A percentile compares a stretch with the other conserved stretches of the same genome.
Evolutionary conservation across 1,140 invertebrate genomes (phyloP).

Genomic region (Orussus abietinus): DNA sequence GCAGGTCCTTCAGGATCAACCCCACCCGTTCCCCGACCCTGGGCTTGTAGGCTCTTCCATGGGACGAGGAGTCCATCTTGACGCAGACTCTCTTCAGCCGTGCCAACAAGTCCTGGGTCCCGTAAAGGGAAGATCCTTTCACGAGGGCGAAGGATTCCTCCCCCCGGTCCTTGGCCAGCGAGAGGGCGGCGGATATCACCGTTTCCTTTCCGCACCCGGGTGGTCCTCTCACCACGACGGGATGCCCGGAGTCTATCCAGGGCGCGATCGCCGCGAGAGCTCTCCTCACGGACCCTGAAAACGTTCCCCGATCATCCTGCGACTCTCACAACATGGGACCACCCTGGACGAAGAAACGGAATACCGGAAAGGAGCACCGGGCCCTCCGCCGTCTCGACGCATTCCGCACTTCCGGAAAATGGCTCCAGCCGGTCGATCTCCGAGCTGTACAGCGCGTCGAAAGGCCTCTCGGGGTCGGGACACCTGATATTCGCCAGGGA

Average conservation of each 20-base stretch:
- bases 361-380: constrained; percentile 37
- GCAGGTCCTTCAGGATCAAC: constrained; percentile 42
- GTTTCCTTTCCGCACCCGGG: constrained; percentile 43
- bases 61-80: constrained; percentile 41
- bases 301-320: not conserved
- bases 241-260: constrained; percentile 38
- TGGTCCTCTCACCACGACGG: constrained; percentile 40
- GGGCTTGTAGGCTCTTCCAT: constrained; percentile 41
- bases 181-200: constrained; percentile 35
- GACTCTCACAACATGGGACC: not conserved
- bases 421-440: constrained; percentile 39
- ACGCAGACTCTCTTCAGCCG: constrained; percentile 43
- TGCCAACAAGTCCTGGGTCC: constrained; percentile 37
- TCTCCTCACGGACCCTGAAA: constrained; percentile 32
- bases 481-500: constrained; percentile 42
- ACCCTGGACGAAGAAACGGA: constrained; percentile 4
- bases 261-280: constrained; percentile 35
- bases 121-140: constrained; percentile 41
- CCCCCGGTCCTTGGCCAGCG: constrained; percentile 26
- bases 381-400: constrained; percentile 30
- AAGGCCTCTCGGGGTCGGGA: constrained; percentile 42
- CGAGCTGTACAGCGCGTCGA: constrained; percentile 36
- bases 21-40: constrained; percentile 39
- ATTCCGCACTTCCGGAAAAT: constrained; percentile 22
- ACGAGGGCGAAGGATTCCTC: constrained; percentile 29